These are phyloP conservation scores for Podarcis siculus DNA, from an alignment of 2,797 vertebrate species.

Conservation along the genomic window DNA sequence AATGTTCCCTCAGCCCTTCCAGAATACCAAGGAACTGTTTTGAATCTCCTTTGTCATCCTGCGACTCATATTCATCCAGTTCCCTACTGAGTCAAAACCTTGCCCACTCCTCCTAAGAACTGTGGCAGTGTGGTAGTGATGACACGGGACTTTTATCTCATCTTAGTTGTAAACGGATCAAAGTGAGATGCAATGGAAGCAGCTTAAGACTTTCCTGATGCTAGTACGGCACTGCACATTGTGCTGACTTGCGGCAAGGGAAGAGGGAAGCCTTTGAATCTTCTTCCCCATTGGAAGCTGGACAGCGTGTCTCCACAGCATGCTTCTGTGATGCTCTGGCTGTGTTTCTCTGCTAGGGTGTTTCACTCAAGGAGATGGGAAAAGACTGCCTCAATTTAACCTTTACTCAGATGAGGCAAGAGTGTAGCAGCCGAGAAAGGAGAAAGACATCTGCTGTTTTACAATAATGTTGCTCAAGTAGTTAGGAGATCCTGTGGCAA, in stretches of 20 bases:
- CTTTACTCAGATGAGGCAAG: not conserved
- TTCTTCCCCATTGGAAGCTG: conserved; percentile 46
- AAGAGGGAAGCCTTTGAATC: conserved; percentile 43
- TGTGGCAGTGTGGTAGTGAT: conserved; percentile 5
- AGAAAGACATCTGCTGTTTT: conserved; percentile 29
- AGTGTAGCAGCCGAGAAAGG: not conserved
- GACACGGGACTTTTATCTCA: not conserved
- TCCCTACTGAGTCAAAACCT: conserved; percentile 49
- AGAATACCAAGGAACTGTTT: conserved; percentile 10
- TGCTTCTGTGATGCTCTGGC: conserved; percentile 40
- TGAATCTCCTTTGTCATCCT: conserved; percentile 6
- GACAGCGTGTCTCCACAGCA: conserved; percentile 49
- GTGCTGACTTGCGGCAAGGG: conserved; percentile 36
- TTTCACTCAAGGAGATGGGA: not conserved
- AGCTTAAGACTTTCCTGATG: conserved; percentile 49
- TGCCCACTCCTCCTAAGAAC: conserved; percentile 43
- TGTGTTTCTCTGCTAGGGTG: conserved; percentile 30
- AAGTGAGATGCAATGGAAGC: conserved; percentile 45
- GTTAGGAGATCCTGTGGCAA: not conserved
- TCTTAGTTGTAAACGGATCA: conserved; percentile 50
- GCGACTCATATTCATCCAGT: conserved; percentile 35
- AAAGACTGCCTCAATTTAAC: conserved; percentile 30
- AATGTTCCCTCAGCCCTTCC: not conserved
- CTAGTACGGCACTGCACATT: conserved; percentile 45
- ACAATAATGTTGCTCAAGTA: not conserved